Conservation (phyloP, 2,113 vertebrate species). For the Poecilia latipinna region DNA sequence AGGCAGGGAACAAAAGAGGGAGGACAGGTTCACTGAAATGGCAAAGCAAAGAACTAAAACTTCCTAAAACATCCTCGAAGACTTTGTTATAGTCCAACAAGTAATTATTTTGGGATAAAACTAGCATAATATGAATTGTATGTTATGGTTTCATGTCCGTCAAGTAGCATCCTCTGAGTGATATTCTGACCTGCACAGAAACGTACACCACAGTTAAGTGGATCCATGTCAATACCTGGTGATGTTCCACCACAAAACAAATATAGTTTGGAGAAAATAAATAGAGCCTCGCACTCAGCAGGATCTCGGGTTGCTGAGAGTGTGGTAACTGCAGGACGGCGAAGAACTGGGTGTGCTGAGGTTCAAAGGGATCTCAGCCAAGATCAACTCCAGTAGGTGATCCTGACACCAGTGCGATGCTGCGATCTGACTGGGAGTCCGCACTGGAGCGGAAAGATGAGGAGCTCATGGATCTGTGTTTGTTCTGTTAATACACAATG, state of each 20-base stretch:
- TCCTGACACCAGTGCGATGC: slow-evolving; percentile 45
- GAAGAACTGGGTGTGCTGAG: slow-evolving; percentile 37
- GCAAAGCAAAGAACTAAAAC: slow-evolving; percentile 18
- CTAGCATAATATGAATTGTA: not conserved
- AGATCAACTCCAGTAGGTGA: slow-evolving; percentile 55
- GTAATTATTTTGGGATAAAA: not conserved
- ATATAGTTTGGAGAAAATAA: slow-evolving; percentile 56
- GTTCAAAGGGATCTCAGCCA: slow-evolving; percentile 41
- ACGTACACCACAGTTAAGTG: slow-evolving; percentile 26
- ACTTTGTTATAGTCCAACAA: no score
- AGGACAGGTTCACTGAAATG: slow-evolving; percentile 54
- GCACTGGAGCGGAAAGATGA: slow-evolving; percentile 13
- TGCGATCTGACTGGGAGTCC: slow-evolving; percentile 29
- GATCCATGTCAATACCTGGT: slow-evolving; percentile 48
- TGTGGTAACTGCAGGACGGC: slow-evolving; percentile 26
- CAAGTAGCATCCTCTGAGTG: slow-evolving; percentile 21
- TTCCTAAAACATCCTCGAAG: not conserved
- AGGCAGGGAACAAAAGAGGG: slow-evolving; percentile 22
- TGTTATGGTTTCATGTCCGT: slow-evolving; percentile 9
- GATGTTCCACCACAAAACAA: slow-evolving; percentile 55
- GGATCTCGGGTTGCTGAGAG: slow-evolving; percentile 38
- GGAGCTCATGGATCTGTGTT: not conserved
- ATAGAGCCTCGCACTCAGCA: slow-evolving; percentile 22
- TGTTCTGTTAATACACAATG: not conserved
- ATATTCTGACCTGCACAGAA: slow-evolving; percentile 27